Base-by-base conservation (phyloP, 1,140 invertebrate genomes). In the Drosophila ercepeae region DNA sequence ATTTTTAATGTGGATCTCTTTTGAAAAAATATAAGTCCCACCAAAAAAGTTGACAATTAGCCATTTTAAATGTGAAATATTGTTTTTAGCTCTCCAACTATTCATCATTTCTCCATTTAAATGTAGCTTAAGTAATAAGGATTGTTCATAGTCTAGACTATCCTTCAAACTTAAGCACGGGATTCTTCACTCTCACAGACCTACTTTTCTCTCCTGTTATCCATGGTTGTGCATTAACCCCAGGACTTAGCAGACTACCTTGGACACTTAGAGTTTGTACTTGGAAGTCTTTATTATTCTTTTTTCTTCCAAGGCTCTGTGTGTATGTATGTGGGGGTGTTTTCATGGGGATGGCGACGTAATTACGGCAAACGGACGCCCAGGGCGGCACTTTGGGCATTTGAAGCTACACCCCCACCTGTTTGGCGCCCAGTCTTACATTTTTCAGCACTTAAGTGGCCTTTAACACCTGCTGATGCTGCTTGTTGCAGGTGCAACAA, bases 391-490 rank as follows among this genome's bases (percentile, higher is more conserved):
- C 50, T 18, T 44, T 21, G 14, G 14, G 42, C 27, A 29, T 39
- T 49, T 52, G 13, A 46, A 52, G 9, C 41, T 34, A 9, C 63
- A 36, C 9, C 64, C 6, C 19, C 49, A 18, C 19, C 25, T 16
- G 11, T 23, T 42, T 13, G 0, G 16, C 39, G 13, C 27, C 49
- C 69, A 29, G 49, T 59, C 64, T 51, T 54, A 53, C 68, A 75
- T 84, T 75, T 79, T 84, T 76, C 65, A 88, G 72, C 76, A 88
- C 82, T 86, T 88, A 88, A 86, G 82, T 88, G 76, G 76, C 82
- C 82, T 86, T 84, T 81, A 84, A 81, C 81, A 84, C 81, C 81
- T 86, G 76, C 68, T 86, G 60, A 42, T 72, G 60, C 41, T 46
- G 61, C 71, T 57, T 73, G 69, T 45, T 55, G 53, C 53, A 69